A percentile compares a stretch with the other conserved stretches of the same genome.
These are phyloP conservation scores for Mesitornis unicolor DNA, from an alignment of 2,113 vertebrate genomes.

Conservation along the genomic window DNA sequence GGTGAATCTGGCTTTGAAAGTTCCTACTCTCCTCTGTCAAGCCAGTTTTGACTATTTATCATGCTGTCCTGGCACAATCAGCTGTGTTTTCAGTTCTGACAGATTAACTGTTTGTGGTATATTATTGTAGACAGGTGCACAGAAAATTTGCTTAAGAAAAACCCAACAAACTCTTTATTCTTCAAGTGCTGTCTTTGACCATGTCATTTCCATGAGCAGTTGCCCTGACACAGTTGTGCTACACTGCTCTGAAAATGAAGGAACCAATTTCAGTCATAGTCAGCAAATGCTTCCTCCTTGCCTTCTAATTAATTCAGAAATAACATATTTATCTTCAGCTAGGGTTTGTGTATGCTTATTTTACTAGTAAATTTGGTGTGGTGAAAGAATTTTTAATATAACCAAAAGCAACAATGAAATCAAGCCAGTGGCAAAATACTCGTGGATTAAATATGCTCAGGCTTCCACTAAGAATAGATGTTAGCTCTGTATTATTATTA, in stretches of 20 bases:
- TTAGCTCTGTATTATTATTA: not conserved
- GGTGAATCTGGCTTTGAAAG: not conserved
- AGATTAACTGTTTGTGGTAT: not conserved
- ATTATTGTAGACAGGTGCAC: not conserved
- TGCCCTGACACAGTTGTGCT: not conserved
- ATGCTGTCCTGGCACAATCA: not conserved
- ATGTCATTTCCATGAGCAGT: not conserved
- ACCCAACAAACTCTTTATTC: not conserved
- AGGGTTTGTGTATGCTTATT: not conserved
- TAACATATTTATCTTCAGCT: not conserved
- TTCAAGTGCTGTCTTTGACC: not conserved
- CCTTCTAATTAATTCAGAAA: not conserved
- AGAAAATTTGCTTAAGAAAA: not conserved
- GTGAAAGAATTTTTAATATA: not conserved
- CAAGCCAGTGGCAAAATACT: not conserved
- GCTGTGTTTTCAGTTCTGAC: not conserved
- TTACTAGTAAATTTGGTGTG: not conserved
- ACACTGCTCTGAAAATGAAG: not conserved
- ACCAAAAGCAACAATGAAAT: conserved; percentile 1
- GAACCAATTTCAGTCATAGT: not conserved
- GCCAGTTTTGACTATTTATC: not conserved
- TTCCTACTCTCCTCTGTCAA: not conserved
- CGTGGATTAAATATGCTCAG: not conserved
- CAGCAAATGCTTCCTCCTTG: not conserved
- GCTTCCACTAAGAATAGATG: not conserved